Evolutionary conservation across 2,888 invertebrate species (phyloP).

Genomic region (Fragum whitleyi): DNA sequence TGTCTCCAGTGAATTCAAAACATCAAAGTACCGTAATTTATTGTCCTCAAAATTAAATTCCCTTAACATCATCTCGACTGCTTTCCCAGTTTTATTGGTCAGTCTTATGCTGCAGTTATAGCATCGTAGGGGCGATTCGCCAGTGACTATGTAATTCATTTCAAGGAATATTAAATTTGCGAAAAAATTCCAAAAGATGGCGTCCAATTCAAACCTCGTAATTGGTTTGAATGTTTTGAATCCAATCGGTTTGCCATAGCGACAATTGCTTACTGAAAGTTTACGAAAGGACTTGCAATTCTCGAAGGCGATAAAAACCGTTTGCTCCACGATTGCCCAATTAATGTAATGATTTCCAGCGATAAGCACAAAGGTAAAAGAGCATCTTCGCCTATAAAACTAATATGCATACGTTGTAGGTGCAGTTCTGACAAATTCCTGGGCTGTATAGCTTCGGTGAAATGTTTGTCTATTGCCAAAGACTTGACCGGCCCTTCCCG

Average conservation of each 20-base stretch:
- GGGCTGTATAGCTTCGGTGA: neutral
- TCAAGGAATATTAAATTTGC: neutral
- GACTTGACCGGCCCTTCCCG: neutral
- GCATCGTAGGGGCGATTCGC: neutral
- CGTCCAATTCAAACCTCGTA: too few species aligned
- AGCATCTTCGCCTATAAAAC: neutral
- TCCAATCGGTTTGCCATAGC: too few species aligned
- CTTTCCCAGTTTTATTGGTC: too few species aligned
- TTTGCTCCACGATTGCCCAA: neutral
- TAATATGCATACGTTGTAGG: neutral
- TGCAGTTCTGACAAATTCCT: neutral
- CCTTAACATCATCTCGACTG: too few species aligned
- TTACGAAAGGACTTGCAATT: neutral
- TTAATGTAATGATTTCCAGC: neutral
- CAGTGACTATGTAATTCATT: neutral
- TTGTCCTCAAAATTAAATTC: neutral
- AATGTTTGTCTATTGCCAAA: neutral
- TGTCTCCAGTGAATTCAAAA: neutral
- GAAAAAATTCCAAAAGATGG: too few species aligned
- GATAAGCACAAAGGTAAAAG: neutral
- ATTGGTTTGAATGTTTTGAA: too few species aligned
- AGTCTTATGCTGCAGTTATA: too few species aligned
- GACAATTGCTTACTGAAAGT: too few species aligned
- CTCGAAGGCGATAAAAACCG: neutral
- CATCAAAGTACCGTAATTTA: neutral